Base-by-base conservation (phyloP, 2,113 vertebrate species). In the Phocoena sinus region DNA sequence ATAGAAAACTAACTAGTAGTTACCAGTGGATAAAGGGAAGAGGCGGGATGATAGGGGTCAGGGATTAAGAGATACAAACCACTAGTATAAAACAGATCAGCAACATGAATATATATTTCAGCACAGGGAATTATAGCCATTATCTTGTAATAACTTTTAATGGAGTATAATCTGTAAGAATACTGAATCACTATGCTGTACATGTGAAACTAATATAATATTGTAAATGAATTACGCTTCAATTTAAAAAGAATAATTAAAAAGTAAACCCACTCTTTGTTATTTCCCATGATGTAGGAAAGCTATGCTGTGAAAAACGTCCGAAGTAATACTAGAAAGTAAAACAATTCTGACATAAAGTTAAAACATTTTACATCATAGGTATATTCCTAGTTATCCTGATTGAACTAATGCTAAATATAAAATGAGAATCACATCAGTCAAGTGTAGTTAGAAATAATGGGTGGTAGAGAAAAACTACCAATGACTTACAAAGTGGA, bases 321-420 rank as follows among this genome's bases (percentile, higher is more conserved):
- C 93, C 62, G 87, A 94, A 67, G 18, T 71, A 87, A 96, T 31
- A 86, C 18, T 6, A 97, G 74, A 95, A 71, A 88, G 23, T 80
- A 56, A 94, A 81, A 95, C 17, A 95, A 82, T 63, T 95, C 65
- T 87, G 47, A 96, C 13, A 95, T 84, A 80, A 84, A 83, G 4
- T 10, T 14, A 81, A 81, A 33, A 56, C 9, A 62, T 85, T 73
- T 92, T 85, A 47, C 3, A 83, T 70, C n/a, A 65, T 13, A 77
- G 68, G 20, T 67, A 36, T 28, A 60, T 65, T 81, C 4, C 20
- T 91, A 87, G 8, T 82, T 71, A 89, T 83, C 89, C 82, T 62
- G 60, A n/a, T 33, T 87, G 56, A 92, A 87, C 2, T 87, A 85
- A 87, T 50, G 63, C 23, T 95, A 95, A 76, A 85, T 56, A 65